Evolutionary conservation across 2,113 vertebrate species (phyloP), one percentile per base, ranked within the genome.

Genomic region (Maccullochella peelii): DNA sequence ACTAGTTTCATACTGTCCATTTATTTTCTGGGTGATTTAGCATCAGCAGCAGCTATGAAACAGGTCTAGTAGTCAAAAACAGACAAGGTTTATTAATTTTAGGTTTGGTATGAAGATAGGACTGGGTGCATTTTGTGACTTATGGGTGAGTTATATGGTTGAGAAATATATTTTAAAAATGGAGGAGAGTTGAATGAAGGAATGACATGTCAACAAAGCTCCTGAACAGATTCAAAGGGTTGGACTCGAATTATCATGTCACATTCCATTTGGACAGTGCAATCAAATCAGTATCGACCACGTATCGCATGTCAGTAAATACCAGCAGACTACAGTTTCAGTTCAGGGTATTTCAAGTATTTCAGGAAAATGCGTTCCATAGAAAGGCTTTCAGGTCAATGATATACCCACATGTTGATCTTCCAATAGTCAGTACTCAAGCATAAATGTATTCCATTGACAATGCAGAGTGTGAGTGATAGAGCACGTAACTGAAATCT

Each of bases 401-500:
- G 52, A 40, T 21, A 36, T 14, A 44, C 38, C 71, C 10, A 59
- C 40, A 67, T 67, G 54, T 52, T 74, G n/a, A 44, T 63, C 58
- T 55, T 30, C n/a, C 27, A 73, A 4, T 59, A 33, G 0, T 57
- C 25, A 59, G 14, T 11, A 12, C 52, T 58, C 18, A 30, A 44
- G 38, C 58, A 63, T 4, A 21, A n/a, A 69, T 70, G 20, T 9
- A 44, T 27, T 38, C 44, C 42, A 16, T 7, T 54, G 42, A 9
- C 65, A 33, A 14, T 2, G 27, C 38, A 67, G 75, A 38, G 1
- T 0, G 4, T 25, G 47, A 30, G 40, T 49, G 58, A 50, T 20
- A 30, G 38, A 77, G 33, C 38, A n/a, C 67, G 52, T 71, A 67
- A 75, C 65, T 57, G 25, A 49, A 57, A 54, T 23, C 42, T 42